Conservation (phyloP, 23 tunicate genomes). For the Trididemnum miniatum region DNA sequence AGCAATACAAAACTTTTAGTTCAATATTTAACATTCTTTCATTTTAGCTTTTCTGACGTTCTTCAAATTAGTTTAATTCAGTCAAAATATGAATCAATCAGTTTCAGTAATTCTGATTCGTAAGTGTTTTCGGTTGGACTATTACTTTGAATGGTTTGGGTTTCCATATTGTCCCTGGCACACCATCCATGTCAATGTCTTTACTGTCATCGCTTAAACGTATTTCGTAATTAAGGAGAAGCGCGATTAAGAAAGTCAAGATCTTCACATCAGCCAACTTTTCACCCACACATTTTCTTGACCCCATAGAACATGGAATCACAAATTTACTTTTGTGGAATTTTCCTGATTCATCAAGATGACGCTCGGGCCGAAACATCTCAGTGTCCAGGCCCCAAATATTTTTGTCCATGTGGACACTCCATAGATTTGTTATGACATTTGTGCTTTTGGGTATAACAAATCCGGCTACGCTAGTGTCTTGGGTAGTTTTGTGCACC, state of each 20-base stretch:
- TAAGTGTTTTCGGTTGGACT: too few species aligned
- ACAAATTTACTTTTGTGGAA: conserved; percentile 57
- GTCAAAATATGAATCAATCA: too few species aligned
- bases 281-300: conserved; percentile 66
- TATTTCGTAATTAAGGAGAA: conserved; percentile 35
- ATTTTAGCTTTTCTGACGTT: neutral
- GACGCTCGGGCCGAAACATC: conserved; percentile 76
- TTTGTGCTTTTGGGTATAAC: conserved; percentile 46
- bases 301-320: conserved; percentile 63
- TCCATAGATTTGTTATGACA: conserved; percentile 74
- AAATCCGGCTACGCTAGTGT: conserved; percentile 58
- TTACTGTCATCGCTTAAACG: conserved; percentile 13
- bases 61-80: too few species aligned
- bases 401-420: conserved; percentile 63
- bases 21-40: neutral
- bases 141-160: conserved; percentile 25
- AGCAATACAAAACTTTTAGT: neutral
- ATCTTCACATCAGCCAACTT: conserved; percentile 46
- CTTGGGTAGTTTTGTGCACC: conserved; percentile 54
- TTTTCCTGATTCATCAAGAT: conserved; percentile 55
- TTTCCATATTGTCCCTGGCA: neutral
- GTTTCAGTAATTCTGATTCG: too few species aligned
- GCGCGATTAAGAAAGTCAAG: conserved; percentile 29
- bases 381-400: conserved; percentile 79
- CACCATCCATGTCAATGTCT: neutral